Percentiles rank a stretch among this genome's conserved stretches.
These are phyloP conservation scores for Oxygymnocypris stewartii DNA, from an alignment of 2,113 vertebrate genomes.

Conservation along the genomic window DNA sequence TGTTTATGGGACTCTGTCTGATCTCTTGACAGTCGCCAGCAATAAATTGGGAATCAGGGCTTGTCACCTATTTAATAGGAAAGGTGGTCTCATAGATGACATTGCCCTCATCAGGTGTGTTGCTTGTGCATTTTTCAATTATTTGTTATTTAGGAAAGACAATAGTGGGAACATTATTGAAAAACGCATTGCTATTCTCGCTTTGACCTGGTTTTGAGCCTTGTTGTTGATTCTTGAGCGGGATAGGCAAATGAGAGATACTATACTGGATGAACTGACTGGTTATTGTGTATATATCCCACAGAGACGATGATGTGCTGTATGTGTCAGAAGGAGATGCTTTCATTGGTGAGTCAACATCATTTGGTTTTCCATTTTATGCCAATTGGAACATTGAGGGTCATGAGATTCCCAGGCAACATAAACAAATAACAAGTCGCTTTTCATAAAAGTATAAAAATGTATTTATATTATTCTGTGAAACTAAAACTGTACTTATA, in stretches of 20 bases:
- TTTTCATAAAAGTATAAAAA: not conserved
- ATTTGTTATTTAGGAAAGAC: not conserved
- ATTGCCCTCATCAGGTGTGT: conserved; percentile 90
- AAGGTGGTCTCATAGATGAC: conserved; percentile 94
- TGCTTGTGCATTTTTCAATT: not conserved
- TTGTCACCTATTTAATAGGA: conserved; percentile 89
- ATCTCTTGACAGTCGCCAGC: conserved; percentile 92
- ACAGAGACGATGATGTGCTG: conserved; percentile 93
- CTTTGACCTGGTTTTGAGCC: not conserved
- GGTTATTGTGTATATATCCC: not conserved
- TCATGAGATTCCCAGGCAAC: not conserved
- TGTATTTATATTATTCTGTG: not conserved
- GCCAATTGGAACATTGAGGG: not conserved
- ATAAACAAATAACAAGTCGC: not conserved
- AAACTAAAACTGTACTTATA: conserved; percentile 52
- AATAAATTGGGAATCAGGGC: conserved; percentile 95
- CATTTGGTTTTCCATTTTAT: not conserved
- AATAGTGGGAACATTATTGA: not conserved
- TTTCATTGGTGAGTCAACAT: conserved; percentile 83
- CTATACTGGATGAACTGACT: not conserved
- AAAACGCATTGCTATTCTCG: not conserved
- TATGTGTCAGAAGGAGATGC: conserved; percentile 95
- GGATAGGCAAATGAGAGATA: not conserved
- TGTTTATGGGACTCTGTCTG: conserved; percentile 90
- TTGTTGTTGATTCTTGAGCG: not conserved